Conservation (phyloP, 1,140 invertebrate genomes). For the Drosophila orena region DNA sequence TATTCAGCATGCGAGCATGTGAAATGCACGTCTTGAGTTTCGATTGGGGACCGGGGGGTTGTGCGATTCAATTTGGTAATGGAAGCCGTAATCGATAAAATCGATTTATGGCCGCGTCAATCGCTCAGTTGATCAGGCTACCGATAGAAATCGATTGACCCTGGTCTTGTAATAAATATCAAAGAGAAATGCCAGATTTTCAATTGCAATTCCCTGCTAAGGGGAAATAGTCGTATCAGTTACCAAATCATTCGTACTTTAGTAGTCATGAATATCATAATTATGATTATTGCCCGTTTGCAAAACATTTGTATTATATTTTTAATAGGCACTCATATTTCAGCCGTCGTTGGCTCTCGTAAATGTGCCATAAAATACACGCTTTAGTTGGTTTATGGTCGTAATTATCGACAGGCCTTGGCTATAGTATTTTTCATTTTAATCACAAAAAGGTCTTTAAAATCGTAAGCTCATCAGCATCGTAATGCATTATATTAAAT, state of each 20-base stretch:
- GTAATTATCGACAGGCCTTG: constrained; percentile 18
- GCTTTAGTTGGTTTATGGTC: constrained; percentile 16
- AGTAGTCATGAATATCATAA: not conserved
- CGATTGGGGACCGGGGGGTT: not conserved
- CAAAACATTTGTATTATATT: not conserved
- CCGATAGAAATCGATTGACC: not conserved
- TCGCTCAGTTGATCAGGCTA: not conserved
- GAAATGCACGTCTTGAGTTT: constrained; percentile 43
- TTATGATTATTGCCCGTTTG: not conserved
- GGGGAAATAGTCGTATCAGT: too few species aligned
- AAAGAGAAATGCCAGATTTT: too few species aligned
- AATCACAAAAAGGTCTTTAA: constrained; percentile 2
- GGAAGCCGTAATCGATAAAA: constrained; percentile 32
- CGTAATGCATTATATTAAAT: constrained; percentile 2
- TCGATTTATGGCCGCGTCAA: constrained; percentile 9
- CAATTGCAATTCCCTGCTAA: too few species aligned
- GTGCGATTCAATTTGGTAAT: constrained; percentile 41
- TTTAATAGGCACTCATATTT: constrained; percentile 5
- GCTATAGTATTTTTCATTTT: constrained; percentile 3
- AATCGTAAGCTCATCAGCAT: constrained; percentile 3
- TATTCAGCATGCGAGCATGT: constrained; percentile 23
- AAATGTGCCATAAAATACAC: constrained; percentile 22
- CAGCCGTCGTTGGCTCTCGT: not conserved
- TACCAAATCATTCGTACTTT: too few species aligned
- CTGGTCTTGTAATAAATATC: too few species aligned